Evolutionary conservation across 2,888 invertebrate species (phyloP).

Genomic region (Cataglyphis rosenhaueri): DNA sequence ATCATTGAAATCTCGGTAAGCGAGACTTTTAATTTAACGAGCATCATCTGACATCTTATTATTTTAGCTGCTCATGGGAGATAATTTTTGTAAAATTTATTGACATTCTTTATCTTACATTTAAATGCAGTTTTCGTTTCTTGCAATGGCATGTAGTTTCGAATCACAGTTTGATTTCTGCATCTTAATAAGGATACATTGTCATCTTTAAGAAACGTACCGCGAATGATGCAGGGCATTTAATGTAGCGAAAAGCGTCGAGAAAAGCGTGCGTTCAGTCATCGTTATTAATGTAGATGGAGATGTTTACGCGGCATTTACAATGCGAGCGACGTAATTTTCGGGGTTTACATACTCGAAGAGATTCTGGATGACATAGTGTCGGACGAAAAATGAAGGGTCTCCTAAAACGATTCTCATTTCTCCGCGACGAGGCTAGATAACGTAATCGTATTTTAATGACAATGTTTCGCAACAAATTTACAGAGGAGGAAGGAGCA

Average conservation of each 20-base stretch:
- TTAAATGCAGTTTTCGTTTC: conserved; percentile 1
- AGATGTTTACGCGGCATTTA: not conserved
- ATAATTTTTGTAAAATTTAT: conserved; percentile 25
- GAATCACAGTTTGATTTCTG: not conserved
- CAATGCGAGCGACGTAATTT: conserved; percentile 6
- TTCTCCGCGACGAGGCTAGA: not conserved
- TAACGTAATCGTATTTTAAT: conserved; percentile 13
- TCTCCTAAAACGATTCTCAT: not conserved
- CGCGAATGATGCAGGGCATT: not conserved
- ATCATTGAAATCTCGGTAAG: not conserved
- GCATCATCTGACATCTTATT: not conserved
- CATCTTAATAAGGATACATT: conserved; percentile 10
- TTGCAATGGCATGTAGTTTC: not conserved
- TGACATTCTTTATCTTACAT: not conserved
- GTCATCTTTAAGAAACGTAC: conserved; percentile 2
- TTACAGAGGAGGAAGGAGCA: not conserved
- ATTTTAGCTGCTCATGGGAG: not conserved
- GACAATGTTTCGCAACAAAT: conserved; percentile 21
- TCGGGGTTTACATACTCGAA: not conserved
- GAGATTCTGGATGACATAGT: conserved; percentile 1
- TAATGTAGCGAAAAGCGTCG: not conserved
- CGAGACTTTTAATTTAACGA: not conserved
- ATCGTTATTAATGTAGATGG: conserved; percentile 24
- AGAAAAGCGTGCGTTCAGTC: conserved; percentile 1
- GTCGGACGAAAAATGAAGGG: conserved; percentile 11